These are phyloP conservation scores for Machimus atricapillus DNA, from an alignment of 2,888 invertebrate genomes.

Conservation along the genomic window DNA sequence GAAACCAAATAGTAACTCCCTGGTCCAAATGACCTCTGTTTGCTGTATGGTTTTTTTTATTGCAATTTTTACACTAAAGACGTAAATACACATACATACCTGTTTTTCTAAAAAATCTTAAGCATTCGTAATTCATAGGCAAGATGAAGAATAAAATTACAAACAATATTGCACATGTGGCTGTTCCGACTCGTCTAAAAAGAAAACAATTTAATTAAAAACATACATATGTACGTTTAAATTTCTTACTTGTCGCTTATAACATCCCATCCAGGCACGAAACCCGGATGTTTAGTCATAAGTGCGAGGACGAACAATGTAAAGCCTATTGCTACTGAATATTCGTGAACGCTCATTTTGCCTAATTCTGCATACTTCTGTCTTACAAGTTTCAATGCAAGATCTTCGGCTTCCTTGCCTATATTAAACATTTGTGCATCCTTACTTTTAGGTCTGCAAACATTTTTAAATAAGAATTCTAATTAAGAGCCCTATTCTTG, in stretches of 20 bases:
- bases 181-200: constrained; percentile 56
- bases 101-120: constrained; percentile 66
- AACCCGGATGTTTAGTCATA: constrained; percentile 85
- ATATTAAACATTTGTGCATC: constrained; percentile 66
- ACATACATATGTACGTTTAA: neutral
- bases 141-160: constrained; percentile 80
- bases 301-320: constrained; percentile 77
- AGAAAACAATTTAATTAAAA: neutral
- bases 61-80: neutral
- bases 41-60: too few relatives aligned
- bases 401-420: constrained; percentile 66
- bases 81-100: constrained; percentile 50
- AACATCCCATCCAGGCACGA: constrained; percentile 83
- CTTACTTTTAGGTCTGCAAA: constrained; percentile 65
- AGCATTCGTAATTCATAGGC: constrained; percentile 77
- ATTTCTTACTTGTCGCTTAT: constrained; percentile 58
- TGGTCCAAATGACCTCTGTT: too few relatives aligned
- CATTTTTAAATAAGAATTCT: neutral
- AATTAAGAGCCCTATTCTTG: too few relatives aligned
- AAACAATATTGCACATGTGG: constrained; percentile 77
- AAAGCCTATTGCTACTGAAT: constrained; percentile 73
- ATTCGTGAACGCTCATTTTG: constrained; percentile 78
- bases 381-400: constrained; percentile 72
- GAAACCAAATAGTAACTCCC: too few relatives aligned
- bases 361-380: constrained; percentile 76